Conservation (phyloP, 2,113 vertebrate genomes). For the Zosterops hypoxanthus region DNA sequence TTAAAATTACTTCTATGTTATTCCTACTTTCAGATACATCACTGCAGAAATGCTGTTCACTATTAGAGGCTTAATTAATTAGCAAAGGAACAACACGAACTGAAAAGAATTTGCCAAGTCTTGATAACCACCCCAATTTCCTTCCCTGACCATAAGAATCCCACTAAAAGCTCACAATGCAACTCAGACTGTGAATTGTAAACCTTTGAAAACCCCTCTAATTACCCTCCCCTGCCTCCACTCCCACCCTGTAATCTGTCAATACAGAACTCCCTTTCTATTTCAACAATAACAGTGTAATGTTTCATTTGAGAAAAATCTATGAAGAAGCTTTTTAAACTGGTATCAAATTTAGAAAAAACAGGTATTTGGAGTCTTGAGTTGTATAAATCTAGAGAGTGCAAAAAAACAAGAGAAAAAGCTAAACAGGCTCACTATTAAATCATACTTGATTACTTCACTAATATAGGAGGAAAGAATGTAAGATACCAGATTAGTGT, state of each 20-base stretch:
- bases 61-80: neutral
- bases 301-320: neutral
- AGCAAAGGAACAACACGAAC: neutral
- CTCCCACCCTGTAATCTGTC: neutral
- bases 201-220: neutral
- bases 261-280: neutral
- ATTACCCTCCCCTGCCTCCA: neutral
- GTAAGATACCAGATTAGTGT: neutral
- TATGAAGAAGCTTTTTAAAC: neutral
- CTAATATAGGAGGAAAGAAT: neutral
- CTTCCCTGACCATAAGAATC: neutral
- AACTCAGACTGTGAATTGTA: neutral
- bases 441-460: neutral
- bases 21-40: neutral
- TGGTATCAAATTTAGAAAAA: neutral
- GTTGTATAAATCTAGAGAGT: neutral
- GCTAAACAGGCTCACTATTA: neutral
- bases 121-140: neutral
- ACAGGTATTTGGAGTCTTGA: neutral
- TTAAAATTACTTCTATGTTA: neutral
- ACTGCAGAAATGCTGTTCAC: neutral
- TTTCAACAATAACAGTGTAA: neutral
- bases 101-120: neutral
- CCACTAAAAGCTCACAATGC: neutral
- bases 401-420: neutral